Evolutionary conservation across 2,888 invertebrate genomes (phyloP).

Genomic region (Acronicta aceris): DNA sequence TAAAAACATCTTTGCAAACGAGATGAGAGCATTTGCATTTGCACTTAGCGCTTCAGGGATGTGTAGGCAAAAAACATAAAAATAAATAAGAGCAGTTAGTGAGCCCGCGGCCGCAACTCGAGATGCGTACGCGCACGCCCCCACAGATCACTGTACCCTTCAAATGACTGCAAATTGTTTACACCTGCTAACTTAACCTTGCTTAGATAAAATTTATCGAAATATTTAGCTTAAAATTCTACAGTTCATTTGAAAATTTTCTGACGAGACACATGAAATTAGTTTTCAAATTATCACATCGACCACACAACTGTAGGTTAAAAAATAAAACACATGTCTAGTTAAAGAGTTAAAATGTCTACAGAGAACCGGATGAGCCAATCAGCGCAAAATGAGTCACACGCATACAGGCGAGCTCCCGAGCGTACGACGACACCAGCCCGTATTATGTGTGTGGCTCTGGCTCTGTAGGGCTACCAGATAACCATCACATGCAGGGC

Average conservation of each 20-base stretch:
- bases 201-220: constrained; percentile 14
- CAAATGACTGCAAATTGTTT: constrained; percentile 25
- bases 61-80: constrained; percentile 72
- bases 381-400: constrained; percentile 83
- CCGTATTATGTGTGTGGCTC: constrained; percentile 62
- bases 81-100: constrained; percentile 75
- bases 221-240: constrained; percentile 9
- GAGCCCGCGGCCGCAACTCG: constrained; percentile 61
- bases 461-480: constrained; percentile 40
- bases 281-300: constrained; percentile 53
- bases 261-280: constrained; percentile 33
- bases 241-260: constrained; percentile 9
- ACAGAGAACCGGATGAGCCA: constrained; percentile 84
- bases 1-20: constrained; percentile 83
- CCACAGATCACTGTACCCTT: constrained; percentile 26
- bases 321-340: constrained; percentile 63
- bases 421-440: constrained; percentile 65
- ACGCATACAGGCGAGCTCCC: constrained; percentile 68
- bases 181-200: constrained; percentile 23
- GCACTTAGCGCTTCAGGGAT: constrained; percentile 78
- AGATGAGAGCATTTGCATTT: constrained; percentile 83
- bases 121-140: constrained; percentile 45
- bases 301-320: constrained; percentile 34
- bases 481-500: constrained; percentile 38
- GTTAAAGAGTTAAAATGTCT: constrained; percentile 80